Evolutionary conservation across 2,797 vertebrate species (phyloP).

Genomic region (Clamator glandarius): DNA sequence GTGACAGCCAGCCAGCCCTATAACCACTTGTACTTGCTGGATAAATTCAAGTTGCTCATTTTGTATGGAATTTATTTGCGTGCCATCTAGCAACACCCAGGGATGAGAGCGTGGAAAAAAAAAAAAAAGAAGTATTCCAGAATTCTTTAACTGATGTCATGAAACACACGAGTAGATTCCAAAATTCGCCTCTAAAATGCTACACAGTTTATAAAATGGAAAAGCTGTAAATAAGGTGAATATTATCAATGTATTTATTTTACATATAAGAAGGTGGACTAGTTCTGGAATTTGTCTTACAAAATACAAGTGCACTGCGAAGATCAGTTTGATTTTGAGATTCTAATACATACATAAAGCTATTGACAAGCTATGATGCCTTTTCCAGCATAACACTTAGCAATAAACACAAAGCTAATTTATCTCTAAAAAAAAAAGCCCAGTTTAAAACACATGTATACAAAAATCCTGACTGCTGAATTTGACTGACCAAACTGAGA

Average conservation of each 20-base stretch:
- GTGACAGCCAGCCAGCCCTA: constrained; percentile 6
- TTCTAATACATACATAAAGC: not conserved
- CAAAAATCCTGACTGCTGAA: not conserved
- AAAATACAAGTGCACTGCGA: not conserved
- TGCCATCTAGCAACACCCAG: constrained; percentile 4
- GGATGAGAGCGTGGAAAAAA: not conserved
- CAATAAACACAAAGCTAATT: not conserved
- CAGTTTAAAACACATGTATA: not conserved
- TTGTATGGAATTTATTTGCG: constrained; percentile 17
- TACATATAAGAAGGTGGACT: not conserved
- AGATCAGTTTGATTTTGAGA: not conserved
- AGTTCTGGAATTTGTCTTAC: not conserved
- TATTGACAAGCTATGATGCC: not conserved
- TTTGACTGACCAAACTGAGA: not conserved
- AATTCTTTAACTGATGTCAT: not conserved
- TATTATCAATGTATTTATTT: not conserved
- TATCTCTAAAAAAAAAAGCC: too few relatives aligned
- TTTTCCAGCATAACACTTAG: not conserved
- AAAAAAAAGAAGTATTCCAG: not conserved
- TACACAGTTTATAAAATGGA: not conserved
- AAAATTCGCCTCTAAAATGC: constrained; percentile 19
- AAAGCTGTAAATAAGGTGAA: not conserved
- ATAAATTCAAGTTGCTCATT: constrained; percentile 31
- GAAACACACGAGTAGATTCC: not conserved
- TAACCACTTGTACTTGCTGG: constrained; percentile 38